phyloP scores from a whole-genome alignment of 2,113 vertebrate species.

The Pterocles burchelli region DNA sequence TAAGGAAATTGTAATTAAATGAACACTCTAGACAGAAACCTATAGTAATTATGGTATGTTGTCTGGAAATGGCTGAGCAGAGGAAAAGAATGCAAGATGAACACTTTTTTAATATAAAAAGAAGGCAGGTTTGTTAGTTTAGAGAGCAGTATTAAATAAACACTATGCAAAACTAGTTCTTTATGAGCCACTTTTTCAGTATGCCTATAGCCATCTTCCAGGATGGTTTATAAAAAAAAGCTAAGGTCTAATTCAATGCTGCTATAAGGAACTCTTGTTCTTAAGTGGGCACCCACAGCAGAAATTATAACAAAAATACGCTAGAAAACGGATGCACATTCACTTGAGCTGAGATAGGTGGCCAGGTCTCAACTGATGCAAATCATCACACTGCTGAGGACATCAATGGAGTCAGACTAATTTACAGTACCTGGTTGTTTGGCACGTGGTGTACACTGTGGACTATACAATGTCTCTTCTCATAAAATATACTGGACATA shows the following conservation, averaged over 20 bases:
- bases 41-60: not conserved
- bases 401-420: not conserved
- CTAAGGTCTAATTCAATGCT: not conserved
- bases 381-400: not conserved
- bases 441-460: not conserved
- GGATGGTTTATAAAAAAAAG: not conserved
- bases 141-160: not conserved
- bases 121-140: not conserved
- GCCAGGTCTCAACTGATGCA: not conserved
- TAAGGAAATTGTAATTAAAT: constrained; percentile 38
- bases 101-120: not conserved
- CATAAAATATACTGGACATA: not conserved
- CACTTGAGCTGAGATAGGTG: not conserved
- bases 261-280: not conserved
- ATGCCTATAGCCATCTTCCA: not conserved
- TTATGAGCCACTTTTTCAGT: not conserved
- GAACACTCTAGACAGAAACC: not conserved
- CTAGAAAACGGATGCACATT: not conserved
- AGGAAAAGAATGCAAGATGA: not conserved
- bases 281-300: not conserved
- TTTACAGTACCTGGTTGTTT: not conserved
- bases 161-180: not conserved
- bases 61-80: not conserved
- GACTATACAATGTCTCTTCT: not conserved
- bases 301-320: not conserved